Evolutionary conservation across 2,888 invertebrate species (phyloP).

Genomic region (Schizotus pectinicornis): DNA sequence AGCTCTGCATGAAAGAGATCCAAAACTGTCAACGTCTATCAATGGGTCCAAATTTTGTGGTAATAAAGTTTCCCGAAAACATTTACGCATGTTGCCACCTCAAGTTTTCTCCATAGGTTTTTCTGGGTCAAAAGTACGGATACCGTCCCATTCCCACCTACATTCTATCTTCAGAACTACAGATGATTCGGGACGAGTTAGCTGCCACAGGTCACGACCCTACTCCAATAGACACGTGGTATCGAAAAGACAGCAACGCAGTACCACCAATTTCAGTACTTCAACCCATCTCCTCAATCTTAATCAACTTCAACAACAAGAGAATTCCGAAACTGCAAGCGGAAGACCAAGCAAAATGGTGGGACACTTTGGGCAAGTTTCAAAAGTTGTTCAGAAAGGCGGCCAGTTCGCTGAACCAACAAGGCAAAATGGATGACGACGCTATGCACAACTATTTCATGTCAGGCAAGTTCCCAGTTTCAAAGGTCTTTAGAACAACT

Average conservation of each 20-base stretch:
- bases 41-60: slow-evolving; percentile 98
- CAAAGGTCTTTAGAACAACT: too few relatives aligned
- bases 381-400: slow-evolving; percentile 94
- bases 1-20: slow-evolving; percentile 97
- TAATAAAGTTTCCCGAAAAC: slow-evolving; percentile 50
- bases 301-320: slow-evolving; percentile 98
- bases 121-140: slow-evolving; percentile 97
- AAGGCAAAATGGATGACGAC: slow-evolving; percentile 87
- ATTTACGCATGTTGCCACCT: not conserved
- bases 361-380: slow-evolving; percentile 95
- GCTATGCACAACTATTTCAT: slow-evolving; percentile 98
- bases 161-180: slow-evolving; percentile 89
- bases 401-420: slow-evolving; percentile 80
- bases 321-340: slow-evolving; percentile 94
- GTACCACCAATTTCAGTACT: slow-evolving; percentile 94
- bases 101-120: slow-evolving; percentile 66
- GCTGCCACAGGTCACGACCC: slow-evolving; percentile 83
- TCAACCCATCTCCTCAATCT: slow-evolving; percentile 96
- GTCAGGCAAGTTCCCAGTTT: slow-evolving; percentile 77
- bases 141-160: slow-evolving; percentile 97
- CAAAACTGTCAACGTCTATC: slow-evolving; percentile 96
- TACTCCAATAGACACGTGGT: slow-evolving; percentile 89
- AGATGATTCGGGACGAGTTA: slow-evolving; percentile 84
- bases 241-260: slow-evolving; percentile 94
- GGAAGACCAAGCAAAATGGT: slow-evolving; percentile 96